These are phyloP conservation scores for Patella ulyssiponensis DNA, from an alignment of 2,888 invertebrate genomes.

Conservation along the genomic window DNA sequence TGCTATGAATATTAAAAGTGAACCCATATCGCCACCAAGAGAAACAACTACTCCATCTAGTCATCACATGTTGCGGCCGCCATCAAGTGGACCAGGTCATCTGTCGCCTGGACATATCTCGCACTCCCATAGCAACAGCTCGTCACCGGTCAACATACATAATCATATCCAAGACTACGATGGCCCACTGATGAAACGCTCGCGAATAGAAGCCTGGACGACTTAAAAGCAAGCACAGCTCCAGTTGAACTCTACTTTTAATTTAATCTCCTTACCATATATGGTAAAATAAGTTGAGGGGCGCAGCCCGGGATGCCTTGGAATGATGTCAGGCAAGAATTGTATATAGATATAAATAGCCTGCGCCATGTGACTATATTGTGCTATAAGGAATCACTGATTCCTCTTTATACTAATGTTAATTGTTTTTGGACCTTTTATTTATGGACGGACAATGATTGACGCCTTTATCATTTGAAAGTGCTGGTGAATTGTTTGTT, in stretches of 20 bases:
- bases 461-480: too few species aligned
- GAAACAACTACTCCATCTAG: slow-evolving; percentile 78
- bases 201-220: slow-evolving; percentile 90
- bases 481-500: too few species aligned
- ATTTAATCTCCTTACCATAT: background rate
- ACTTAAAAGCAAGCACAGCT: slow-evolving; percentile 56
- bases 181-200: slow-evolving; percentile 80
- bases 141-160: slow-evolving; percentile 37
- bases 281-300: background rate
- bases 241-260: background rate
- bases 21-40: slow-evolving; percentile 94
- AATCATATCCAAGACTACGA: slow-evolving; percentile 66
- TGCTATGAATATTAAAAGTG: slow-evolving; percentile 88
- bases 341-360: slow-evolving; percentile 7
- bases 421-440: slow-evolving; percentile 11
- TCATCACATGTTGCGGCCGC: slow-evolving; percentile 74
- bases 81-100: slow-evolving; percentile 70
- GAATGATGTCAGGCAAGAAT: background rate
- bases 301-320: background rate
- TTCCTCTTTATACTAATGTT: background rate
- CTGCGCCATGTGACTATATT: slow-evolving; percentile 3
- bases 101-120: slow-evolving; percentile 67
- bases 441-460: too few species aligned
- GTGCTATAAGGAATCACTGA: background rate
- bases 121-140: slow-evolving; percentile 40